phyloP scores from a whole-genome alignment of 35 echinoderm and acorn worm species.

The Apostichopus japonicus region DNA sequence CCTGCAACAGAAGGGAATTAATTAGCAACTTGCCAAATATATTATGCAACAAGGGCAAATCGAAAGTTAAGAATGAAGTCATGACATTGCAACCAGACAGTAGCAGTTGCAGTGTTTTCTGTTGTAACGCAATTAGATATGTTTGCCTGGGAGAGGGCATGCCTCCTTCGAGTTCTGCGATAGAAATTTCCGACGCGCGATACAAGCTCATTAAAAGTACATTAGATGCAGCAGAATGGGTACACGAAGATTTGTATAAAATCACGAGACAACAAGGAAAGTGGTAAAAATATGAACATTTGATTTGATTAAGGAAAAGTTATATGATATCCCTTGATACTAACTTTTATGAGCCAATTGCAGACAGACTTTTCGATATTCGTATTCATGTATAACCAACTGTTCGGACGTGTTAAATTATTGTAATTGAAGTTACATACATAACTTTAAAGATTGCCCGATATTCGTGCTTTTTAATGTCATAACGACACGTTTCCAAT shows the following conservation, averaged over 20 bases:
- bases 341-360: no score
- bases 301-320: no score
- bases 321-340: no score
- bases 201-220: neutral
- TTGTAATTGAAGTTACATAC: no score
- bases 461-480: no score
- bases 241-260: slow-evolving; percentile 5
- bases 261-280: neutral
- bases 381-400: no score
- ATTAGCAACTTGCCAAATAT: slow-evolving; percentile 5
- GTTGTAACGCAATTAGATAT: no score
- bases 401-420: no score
- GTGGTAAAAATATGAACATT: neutral
- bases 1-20: neutral
- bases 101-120: neutral
- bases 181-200: neutral
- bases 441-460: no score
- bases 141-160: slow-evolving; percentile 2
- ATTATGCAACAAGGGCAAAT: neutral
- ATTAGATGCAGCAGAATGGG: neutral
- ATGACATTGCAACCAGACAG: slow-evolving; percentile 5
- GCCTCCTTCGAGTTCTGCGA: neutral
- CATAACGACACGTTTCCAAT: no score
- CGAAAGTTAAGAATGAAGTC: neutral
- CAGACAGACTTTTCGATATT: no score